Evolutionary conservation across 2,888 invertebrate genomes (phyloP).

Genomic region (Calameuta pallipes): DNA sequence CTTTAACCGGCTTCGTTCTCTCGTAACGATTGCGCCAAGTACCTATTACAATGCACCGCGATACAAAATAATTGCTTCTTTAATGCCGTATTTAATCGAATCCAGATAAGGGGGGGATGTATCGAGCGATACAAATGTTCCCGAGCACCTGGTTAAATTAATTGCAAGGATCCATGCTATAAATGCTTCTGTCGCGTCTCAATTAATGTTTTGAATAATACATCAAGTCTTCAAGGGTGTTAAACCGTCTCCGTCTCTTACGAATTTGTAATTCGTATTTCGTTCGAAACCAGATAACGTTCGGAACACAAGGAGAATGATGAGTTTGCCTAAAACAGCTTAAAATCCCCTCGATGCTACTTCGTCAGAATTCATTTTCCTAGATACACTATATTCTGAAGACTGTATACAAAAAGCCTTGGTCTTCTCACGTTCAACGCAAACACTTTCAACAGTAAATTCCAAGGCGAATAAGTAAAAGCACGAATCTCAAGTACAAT

Average conservation of each 20-base stretch:
- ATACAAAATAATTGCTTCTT: background rate
- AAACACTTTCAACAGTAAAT: background rate
- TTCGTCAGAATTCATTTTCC: background rate
- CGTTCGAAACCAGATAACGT: background rate
- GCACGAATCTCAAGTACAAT: background rate
- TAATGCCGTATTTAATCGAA: background rate
- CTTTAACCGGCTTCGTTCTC: background rate
- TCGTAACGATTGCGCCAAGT: background rate
- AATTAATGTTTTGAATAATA: background rate
- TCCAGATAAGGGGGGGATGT: background rate
- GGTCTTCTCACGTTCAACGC: background rate
- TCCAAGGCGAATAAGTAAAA: background rate
- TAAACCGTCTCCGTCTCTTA: background rate
- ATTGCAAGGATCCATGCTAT: background rate
- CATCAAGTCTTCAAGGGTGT: background rate
- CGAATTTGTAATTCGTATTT: background rate
- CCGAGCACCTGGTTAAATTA: background rate
- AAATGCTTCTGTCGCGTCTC: background rate
- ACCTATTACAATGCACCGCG: background rate
- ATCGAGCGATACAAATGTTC: background rate
- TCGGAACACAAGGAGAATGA: background rate
- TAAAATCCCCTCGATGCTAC: background rate
- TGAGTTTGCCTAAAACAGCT: background rate
- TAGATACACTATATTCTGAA: background rate
- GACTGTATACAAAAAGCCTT: background rate